Evolutionary conservation across 2,888 invertebrate species (phyloP).

Genomic region (Cynaeus angustus): DNA sequence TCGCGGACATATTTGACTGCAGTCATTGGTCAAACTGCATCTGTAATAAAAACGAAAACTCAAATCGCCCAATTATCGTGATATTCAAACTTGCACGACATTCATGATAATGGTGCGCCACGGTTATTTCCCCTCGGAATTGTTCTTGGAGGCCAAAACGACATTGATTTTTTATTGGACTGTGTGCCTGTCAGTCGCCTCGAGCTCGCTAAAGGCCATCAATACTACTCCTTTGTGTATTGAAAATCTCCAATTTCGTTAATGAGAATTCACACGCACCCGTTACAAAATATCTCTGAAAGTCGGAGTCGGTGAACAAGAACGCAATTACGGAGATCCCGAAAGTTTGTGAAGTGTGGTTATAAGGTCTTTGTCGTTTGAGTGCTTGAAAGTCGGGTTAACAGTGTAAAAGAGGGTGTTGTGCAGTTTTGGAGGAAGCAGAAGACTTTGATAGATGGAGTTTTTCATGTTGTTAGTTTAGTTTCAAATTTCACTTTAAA

Average conservation of each 20-base stretch:
- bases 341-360: background rate
- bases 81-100: slow-evolving; percentile 21
- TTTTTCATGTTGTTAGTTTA: too few relatives aligned
- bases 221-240: slow-evolving; percentile 30
- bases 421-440: too few relatives aligned
- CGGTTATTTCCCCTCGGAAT: slow-evolving; percentile 17
- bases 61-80: background rate
- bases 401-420: too few relatives aligned
- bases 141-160: slow-evolving; percentile 12
- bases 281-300: slow-evolving; percentile 20
- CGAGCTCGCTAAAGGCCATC: slow-evolving; percentile 8
- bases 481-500: too few relatives aligned
- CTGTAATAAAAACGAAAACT: too few relatives aligned
- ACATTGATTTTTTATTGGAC: slow-evolving; percentile 29
- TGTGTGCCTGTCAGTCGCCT: slow-evolving; percentile 9
- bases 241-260: slow-evolving; percentile 37
- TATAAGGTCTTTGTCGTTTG: too few relatives aligned
- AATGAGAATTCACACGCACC: slow-evolving; percentile 33
- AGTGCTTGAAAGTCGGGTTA: too few relatives aligned
- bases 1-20: background rate
- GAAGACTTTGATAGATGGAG: too few relatives aligned
- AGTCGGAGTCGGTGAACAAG: slow-evolving; percentile 9
- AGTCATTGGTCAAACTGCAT: too few relatives aligned
- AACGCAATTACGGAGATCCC: slow-evolving; percentile 15
- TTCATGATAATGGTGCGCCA: slow-evolving; percentile 15